phyloP scores from a whole-genome alignment of 2,113 vertebrate genomes.

The Nothocercus julius region DNA sequence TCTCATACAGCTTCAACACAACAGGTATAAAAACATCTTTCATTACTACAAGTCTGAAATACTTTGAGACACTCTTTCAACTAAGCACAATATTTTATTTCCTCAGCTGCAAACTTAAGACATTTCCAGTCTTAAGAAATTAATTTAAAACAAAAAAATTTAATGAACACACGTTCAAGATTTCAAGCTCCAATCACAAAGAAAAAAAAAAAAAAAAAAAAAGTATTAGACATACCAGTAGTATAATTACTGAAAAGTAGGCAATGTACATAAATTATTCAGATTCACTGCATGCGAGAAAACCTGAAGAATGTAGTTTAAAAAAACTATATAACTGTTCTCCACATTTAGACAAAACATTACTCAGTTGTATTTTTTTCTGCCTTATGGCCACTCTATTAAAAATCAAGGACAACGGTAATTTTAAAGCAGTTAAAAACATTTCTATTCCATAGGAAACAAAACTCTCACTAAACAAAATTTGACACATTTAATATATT shows the following conservation, averaged over 20 bases:
- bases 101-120: background rate
- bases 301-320: background rate
- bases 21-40: background rate
- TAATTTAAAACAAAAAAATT: background rate
- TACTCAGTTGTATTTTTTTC: background rate
- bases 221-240: background rate
- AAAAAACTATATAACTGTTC: background rate
- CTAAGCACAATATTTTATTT: background rate
- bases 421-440: background rate
- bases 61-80: background rate
- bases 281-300: background rate
- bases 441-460: accelerated
- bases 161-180: background rate
- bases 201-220: background rate
- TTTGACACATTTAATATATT: background rate
- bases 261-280: background rate
- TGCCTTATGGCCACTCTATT: accelerated
- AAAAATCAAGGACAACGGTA: background rate
- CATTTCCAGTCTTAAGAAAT: background rate
- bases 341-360: background rate
- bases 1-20: background rate
- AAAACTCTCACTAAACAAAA: background rate
- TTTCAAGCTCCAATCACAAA: background rate
- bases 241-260: background rate
- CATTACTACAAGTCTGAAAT: accelerated